phyloP scores from a whole-genome alignment of 2,797 vertebrate species.

The Lacerta viridis region DNA sequence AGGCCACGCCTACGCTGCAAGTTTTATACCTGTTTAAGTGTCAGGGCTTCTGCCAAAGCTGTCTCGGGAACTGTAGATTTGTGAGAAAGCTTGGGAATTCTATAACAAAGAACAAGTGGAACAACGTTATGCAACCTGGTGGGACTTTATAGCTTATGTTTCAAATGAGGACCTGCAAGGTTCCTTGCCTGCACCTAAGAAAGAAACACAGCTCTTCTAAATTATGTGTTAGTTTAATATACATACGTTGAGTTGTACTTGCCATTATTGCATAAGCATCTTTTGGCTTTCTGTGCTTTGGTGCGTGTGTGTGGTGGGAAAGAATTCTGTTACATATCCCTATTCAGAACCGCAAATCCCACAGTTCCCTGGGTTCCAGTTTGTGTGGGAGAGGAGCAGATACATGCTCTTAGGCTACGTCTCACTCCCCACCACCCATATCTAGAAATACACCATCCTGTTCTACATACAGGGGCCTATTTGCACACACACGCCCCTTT shows the following conservation, averaged over 20 bases:
- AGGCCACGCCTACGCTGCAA: too few relatives aligned
- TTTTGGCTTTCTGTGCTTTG: too few relatives aligned
- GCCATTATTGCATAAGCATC: too few relatives aligned
- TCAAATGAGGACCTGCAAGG: too few relatives aligned
- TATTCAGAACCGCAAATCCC: neutral
- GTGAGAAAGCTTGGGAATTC: neutral
- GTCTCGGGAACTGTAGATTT: too few relatives aligned
- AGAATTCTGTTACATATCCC: neutral
- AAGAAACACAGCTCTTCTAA: too few relatives aligned
- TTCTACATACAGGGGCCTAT: neutral
- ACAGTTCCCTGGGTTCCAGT: neutral
- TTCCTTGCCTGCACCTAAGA: too few relatives aligned
- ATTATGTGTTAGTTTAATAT: too few relatives aligned
- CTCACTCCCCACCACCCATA: neutral
- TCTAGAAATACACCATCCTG: neutral
- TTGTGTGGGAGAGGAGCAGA: neutral
- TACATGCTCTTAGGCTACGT: neutral
- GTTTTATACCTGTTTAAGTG: neutral
- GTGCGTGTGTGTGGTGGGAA: neutral
- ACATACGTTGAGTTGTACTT: too few relatives aligned
- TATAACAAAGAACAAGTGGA: too few relatives aligned
- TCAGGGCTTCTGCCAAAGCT: neutral
- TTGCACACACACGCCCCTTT: neutral
- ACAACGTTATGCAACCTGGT: too few relatives aligned
- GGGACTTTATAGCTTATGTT: too few relatives aligned